Percentiles rank a stretch among this genome's conserved stretches.
Evolutionary conservation across 2,888 invertebrate genomes (phyloP).

Genomic region (Acleris laterana): DNA sequence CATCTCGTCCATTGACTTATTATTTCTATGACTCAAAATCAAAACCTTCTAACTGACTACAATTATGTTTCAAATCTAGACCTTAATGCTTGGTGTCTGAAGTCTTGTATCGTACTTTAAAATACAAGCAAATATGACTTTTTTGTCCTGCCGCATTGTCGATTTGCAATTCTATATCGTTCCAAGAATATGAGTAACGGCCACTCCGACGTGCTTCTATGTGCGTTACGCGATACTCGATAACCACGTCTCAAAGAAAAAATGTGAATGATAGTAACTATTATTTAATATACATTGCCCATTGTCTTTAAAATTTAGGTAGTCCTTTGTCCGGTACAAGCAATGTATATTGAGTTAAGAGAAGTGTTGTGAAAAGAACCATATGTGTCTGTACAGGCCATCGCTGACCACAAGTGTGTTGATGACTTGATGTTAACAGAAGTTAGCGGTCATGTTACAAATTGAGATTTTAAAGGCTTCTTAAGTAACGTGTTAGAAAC

Average conservation of each 20-base stretch:
- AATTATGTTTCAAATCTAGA: too few relatives aligned
- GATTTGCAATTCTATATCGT: conserved; percentile 37
- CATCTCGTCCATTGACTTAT: neutral
- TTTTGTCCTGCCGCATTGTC: neutral
- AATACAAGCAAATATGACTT: too few relatives aligned
- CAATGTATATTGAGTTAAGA: neutral
- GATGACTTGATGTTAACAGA: conserved; percentile 3
- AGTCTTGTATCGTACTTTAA: too few relatives aligned
- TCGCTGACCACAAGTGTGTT: conserved; percentile 3
- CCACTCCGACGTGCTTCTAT: conserved; percentile 30
- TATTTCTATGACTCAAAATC: too few relatives aligned
- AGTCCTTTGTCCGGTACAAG: neutral
- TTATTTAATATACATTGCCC: conserved; percentile 2
- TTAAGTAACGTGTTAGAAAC: too few relatives aligned
- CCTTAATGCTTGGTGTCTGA: too few relatives aligned
- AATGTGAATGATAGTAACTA: conserved; percentile 5
- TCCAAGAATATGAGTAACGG: conserved; percentile 37
- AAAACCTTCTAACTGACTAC: too few relatives aligned
- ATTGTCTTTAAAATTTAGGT: neutral
- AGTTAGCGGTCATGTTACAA: conserved; percentile 14
- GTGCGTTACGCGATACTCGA: conserved; percentile 13
- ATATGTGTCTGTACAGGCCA: neutral
- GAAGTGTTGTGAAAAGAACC: neutral
- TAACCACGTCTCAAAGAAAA: conserved; percentile 6
- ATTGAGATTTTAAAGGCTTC: neutral